Percentiles rank a stretch among this genome's conserved stretches.
Evolutionary conservation across 2,797 vertebrate species (phyloP).

Genomic region (Paguma larvata): DNA sequence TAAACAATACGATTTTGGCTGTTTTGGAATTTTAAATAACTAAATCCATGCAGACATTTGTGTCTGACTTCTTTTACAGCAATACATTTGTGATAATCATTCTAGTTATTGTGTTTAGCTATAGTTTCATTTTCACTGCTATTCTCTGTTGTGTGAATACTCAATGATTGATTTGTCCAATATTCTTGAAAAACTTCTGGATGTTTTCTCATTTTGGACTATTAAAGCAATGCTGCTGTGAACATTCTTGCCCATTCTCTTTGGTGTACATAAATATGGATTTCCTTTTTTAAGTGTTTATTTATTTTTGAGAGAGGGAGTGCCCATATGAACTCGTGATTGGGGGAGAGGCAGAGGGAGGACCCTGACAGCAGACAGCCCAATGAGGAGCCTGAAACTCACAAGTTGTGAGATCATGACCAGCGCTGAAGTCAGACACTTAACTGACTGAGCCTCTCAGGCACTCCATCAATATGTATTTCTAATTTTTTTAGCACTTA

Average conservation of each 20-base stretch:
- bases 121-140: neutral
- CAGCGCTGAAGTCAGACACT: no score
- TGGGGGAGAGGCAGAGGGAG: no score
- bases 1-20: neutral
- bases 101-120: neutral
- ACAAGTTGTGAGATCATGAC: no score
- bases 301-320: no score
- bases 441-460: no score
- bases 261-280: neutral
- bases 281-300: neutral
- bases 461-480: no score
- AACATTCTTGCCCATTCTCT: neutral
- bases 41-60: neutral
- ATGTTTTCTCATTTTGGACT: neutral
- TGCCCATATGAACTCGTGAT: no score
- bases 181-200: neutral
- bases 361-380: no score
- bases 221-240: neutral
- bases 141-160: neutral
- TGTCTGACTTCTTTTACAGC: neutral
- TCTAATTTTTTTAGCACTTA: no score
- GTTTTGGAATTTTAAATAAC: neutral
- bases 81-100: neutral
- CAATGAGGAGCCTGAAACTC: no score
- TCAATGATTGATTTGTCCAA: neutral